These are phyloP conservation scores for Aspidiotus destructor DNA, from an alignment of 2,888 invertebrate genomes.

Conservation along the genomic window DNA sequence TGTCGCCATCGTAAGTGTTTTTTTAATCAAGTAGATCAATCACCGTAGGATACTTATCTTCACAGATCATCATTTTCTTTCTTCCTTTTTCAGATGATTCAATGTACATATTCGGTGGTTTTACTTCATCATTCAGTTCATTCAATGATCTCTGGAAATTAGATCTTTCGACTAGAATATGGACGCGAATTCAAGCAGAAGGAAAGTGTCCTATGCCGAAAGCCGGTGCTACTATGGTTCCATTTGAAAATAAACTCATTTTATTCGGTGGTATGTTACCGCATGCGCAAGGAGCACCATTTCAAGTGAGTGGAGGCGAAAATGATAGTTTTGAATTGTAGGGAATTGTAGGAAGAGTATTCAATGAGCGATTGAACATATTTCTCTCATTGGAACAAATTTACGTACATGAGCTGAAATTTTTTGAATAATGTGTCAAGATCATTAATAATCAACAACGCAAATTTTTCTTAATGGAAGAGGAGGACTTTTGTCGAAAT, in stretches of 20 bases:
- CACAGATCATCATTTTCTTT: not conserved
- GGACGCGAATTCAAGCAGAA: slow-evolving; percentile 73
- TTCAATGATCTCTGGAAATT: slow-evolving; percentile 95
- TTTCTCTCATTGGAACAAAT: slow-evolving; percentile 15
- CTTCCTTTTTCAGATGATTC: slow-evolving; percentile 51
- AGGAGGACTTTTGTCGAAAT: too few relatives aligned
- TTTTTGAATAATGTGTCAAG: not conserved
- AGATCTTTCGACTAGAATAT: slow-evolving; percentile 72
- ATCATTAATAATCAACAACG: not conserved
- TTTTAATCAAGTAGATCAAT: too few relatives aligned
- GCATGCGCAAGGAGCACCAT: slow-evolving; percentile 73
- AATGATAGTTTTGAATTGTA: too few relatives aligned
- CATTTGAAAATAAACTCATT: slow-evolving; percentile 69
- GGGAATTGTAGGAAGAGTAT: too few relatives aligned
- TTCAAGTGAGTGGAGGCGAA: slow-evolving; percentile 49
- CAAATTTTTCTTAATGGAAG: too few relatives aligned
- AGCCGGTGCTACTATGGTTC: slow-evolving; percentile 87
- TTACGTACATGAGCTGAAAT: not conserved
- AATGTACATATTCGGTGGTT: slow-evolving; percentile 94
- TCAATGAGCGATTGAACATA: too few relatives aligned
- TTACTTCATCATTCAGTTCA: slow-evolving; percentile 84
- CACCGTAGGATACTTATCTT: too few relatives aligned
- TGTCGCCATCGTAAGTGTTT: slow-evolving; percentile 52
- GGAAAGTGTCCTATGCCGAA: slow-evolving; percentile 91
- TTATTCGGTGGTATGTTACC: slow-evolving; percentile 95